A percentile compares a stretch with the other conserved stretches of the same genome.
These are phyloP conservation scores for Teleopsis dalmanni DNA, from an alignment of 1,140 invertebrate genomes.

Conservation along the genomic window DNA sequence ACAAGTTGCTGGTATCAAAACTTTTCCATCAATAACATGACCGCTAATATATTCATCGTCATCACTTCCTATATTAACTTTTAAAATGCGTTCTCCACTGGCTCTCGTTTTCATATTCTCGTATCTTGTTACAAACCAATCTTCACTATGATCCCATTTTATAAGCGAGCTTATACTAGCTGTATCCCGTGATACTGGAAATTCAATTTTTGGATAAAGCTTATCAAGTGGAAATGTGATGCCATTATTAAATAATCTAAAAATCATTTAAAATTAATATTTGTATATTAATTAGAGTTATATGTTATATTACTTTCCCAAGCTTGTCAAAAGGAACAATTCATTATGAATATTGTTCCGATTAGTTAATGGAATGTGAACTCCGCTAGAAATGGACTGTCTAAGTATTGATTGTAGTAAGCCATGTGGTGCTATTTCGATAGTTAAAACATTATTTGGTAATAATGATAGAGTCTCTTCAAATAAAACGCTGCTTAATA, in stretches of 20 bases:
- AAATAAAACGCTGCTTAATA: constrained; percentile 76
- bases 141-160: constrained; percentile 85
- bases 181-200: constrained; percentile 71
- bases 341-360: constrained; percentile 64
- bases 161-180: constrained; percentile 68
- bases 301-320: constrained; percentile 58
- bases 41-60: constrained; percentile 71
- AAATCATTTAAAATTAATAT: background rate
- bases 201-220: constrained; percentile 59
- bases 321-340: constrained; percentile 56
- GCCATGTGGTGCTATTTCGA: constrained; percentile 78
- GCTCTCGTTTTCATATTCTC: constrained; percentile 41
- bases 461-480: constrained; percentile 72
- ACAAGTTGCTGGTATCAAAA: constrained; percentile 83
- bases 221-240: constrained; percentile 45
- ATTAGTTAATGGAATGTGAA: constrained; percentile 72
- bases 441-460: constrained; percentile 69
- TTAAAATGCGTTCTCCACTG: constrained; percentile 53
- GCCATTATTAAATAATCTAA: constrained; percentile 43
- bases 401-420: constrained; percentile 65
- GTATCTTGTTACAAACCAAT: constrained; percentile 52
- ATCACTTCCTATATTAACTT: constrained; percentile 56
- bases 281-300: background rate
- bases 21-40: constrained; percentile 82
- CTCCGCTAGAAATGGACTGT: constrained; percentile 52